Evolutionary conservation across 2,888 invertebrate species (phyloP), one percentile per base, ranked within the genome.

Genomic region (Drosophila borborema): DNA sequence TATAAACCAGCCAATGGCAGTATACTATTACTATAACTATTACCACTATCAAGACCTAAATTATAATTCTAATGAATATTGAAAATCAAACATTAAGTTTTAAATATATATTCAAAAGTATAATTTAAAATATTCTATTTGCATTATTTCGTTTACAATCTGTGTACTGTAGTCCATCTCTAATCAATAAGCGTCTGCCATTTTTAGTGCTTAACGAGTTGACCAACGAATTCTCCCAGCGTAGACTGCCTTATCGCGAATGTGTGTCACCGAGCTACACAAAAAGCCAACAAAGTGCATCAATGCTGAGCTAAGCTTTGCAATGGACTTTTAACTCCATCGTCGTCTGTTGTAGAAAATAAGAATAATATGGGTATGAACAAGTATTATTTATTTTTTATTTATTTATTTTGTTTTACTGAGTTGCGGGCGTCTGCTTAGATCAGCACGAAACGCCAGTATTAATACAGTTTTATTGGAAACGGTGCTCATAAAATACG

Each of bases 231-330:
- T 80, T 80, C 55, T 64, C 63, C 14, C 76, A 77, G 81, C 65
- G 77, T 80, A 80, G 41, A 34, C 46, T 3, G 18, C 6, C 61
- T 76, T 64, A 46, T 40, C 41, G 64, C 59, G 9, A 58, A 77
- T 46, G 63, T 80, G 71, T 80, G 77, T 77, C 76, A 76, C 41
- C 48, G 53, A 55, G 63, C 34, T n/a, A 20, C 20, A 20, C 2
- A 53, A 65, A 68, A 48, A 49, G n/a, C 49, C n/a, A 61, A 9
- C 31, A 23, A 20, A 60, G 34, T 63, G 62, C 58, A 59, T 59
- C 63, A 61, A 41, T 66, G 77, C 80, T 77, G 77, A 77, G 58
- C 63, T 77, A 41, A 80, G 80, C 80, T 66, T 20, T 53, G 53
- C 55, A 51, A 14, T 79, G 46, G 74, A 64, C 64, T 78, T 79